phyloP scores from a whole-genome alignment of 2,888 invertebrate genomes.

The Tachina grossa region DNA sequence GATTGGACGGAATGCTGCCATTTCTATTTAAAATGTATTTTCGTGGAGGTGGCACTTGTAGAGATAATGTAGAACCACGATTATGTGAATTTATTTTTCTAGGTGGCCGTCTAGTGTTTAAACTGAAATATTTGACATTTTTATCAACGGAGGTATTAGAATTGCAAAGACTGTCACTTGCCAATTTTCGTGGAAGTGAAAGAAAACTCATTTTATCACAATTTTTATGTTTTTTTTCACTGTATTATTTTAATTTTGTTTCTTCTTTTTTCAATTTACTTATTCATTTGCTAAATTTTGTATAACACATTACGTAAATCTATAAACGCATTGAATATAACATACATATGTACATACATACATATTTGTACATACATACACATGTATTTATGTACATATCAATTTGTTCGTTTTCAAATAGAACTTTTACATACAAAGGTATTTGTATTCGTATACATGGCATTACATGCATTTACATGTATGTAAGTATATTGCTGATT shows the following conservation, averaged over 20 bases:
- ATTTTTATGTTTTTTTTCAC: conserved; percentile 1
- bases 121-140: conserved; percentile 78
- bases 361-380: no score
- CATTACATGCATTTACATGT: no score
- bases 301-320: conserved; percentile 57
- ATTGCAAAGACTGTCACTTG: conserved; percentile 56
- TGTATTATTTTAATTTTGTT: conserved; percentile 15
- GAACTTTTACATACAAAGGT: background rate
- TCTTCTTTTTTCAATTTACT: background rate
- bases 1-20: conserved; percentile 85
- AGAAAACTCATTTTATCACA: conserved; percentile 76
- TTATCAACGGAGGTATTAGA: conserved; percentile 68
- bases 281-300: conserved; percentile 2
- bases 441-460: background rate
- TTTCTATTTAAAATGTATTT: conserved; percentile 80
- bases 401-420: conserved; percentile 26
- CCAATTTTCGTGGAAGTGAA: conserved; percentile 75
- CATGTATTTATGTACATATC: background rate
- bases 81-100: conserved; percentile 71
- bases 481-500: no score
- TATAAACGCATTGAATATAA: conserved; percentile 33
- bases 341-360: background rate
- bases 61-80: conserved; percentile 74
- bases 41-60: conserved; percentile 74
- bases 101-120: conserved; percentile 73